Evolutionary conservation across 2,113 vertebrate genomes (phyloP).

Genomic region (Salvelinus fontinalis): DNA sequence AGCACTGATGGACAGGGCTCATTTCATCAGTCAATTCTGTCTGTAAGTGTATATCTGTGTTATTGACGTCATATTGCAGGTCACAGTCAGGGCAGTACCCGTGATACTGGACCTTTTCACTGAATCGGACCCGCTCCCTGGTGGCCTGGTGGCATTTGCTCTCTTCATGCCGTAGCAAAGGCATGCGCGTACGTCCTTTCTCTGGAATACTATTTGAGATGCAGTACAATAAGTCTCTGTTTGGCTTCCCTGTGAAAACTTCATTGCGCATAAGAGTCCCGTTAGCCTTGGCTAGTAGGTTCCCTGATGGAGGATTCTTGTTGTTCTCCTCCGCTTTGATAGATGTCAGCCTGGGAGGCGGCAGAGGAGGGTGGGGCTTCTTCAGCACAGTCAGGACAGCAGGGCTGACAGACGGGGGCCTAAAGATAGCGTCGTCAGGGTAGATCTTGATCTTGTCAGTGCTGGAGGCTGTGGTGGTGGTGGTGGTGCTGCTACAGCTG

Average conservation of each 20-base stretch:
- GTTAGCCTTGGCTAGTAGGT: constrained; percentile 76
- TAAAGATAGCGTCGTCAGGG: constrained; percentile 52
- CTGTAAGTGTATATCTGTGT: constrained; percentile 83
- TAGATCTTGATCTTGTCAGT: constrained; percentile 88
- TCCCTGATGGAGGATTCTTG: constrained; percentile 66
- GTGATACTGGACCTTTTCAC: constrained; percentile 93
- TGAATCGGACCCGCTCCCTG: constrained; percentile 89
- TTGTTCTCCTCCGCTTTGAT: constrained; percentile 79
- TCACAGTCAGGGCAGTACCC: constrained; percentile 96
- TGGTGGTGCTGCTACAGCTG: constrained; percentile 93
- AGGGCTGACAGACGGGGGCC: not conserved
- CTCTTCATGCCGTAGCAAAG: constrained; percentile 83
- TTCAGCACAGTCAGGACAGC: constrained; percentile 86
- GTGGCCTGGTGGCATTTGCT: constrained; percentile 80
- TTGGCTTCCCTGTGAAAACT: constrained; percentile 69
- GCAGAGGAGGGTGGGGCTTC: constrained; percentile 77
- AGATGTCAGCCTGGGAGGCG: constrained; percentile 82
- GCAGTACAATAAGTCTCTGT: constrained; percentile 82
- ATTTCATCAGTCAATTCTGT: constrained; percentile 37
- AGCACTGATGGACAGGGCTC: constrained; percentile 82
- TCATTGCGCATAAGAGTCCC: constrained; percentile 84
- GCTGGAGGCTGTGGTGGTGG: constrained; percentile 88
- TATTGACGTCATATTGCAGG: constrained; percentile 82
- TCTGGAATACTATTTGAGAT: constrained; percentile 53
- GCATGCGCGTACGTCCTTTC: constrained; percentile 71